A percentile compares a stretch with the other conserved stretches of the same genome.
Evolutionary conservation across 2,888 invertebrate species (phyloP).

Genomic region (Eilema sororculum): DNA sequence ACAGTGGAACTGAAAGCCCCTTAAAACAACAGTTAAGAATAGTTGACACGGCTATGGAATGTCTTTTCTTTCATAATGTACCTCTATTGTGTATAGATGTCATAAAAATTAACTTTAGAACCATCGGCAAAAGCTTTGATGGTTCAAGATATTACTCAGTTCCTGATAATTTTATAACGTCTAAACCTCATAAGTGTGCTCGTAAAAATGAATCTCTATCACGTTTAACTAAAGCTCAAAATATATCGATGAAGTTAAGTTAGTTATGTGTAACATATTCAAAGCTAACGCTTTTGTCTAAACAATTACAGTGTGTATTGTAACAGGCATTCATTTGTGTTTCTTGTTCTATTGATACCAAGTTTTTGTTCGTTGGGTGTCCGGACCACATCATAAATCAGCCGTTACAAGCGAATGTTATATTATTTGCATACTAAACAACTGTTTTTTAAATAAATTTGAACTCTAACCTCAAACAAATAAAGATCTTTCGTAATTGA

Average conservation of each 20-base stretch:
- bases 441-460: constrained; percentile 43
- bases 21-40: constrained; percentile 69
- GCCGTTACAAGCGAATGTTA: constrained; percentile 64
- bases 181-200: constrained; percentile 29
- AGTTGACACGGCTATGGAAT: constrained; percentile 71
- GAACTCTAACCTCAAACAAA: constrained; percentile 41
- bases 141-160: constrained; percentile 71
- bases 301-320: constrained; percentile 85
- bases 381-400: constrained; percentile 85
- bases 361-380: constrained; percentile 83
- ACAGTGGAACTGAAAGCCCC: constrained; percentile 61
- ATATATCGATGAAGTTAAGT: constrained; percentile 36
- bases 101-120: constrained; percentile 84
- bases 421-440: constrained; percentile 52
- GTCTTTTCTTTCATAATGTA: constrained; percentile 76
- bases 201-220: constrained; percentile 19
- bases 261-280: constrained; percentile 48
- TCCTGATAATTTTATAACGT: constrained; percentile 34
- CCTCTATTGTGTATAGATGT: constrained; percentile 75
- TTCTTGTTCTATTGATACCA: constrained; percentile 81
- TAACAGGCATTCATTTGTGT: constrained; percentile 83
- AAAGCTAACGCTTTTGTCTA: constrained; percentile 74
- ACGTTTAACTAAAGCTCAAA: constrained; percentile 36
- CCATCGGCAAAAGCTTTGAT: constrained; percentile 82
- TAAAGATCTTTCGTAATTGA: constrained; percentile 33